Conservation (phyloP, 2,888 invertebrate genomes). For the Brachycybe producta region DNA sequence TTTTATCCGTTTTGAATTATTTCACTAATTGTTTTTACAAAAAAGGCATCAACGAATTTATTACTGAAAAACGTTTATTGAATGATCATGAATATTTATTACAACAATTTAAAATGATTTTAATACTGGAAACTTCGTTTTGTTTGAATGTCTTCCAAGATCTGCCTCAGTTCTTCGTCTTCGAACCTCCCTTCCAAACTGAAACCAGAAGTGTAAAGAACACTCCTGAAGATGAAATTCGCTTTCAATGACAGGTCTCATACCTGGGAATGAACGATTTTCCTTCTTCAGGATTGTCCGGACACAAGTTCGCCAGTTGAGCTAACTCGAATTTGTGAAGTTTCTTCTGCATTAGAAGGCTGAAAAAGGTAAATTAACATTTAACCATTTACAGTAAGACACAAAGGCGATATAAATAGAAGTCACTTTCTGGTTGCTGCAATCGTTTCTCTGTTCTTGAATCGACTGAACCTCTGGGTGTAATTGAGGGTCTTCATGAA, state of each 20-base stretch:
- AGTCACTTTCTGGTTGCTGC: slow-evolving; percentile 88
- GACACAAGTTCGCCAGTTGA: slow-evolving; percentile 93
- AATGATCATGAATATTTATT: no score
- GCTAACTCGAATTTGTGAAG: slow-evolving; percentile 97
- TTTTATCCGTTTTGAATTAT: no score
- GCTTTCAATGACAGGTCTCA: no score
- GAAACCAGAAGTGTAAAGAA: background rate
- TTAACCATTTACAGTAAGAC: no score
- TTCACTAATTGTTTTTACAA: no score
- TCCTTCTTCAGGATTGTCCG: slow-evolving; percentile 95
- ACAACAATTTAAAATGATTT: slow-evolving; percentile 22
- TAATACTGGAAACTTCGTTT: slow-evolving; percentile 95
- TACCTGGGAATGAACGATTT: slow-evolving; percentile 84
- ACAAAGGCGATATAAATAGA: no score
- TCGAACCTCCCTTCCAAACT: slow-evolving; percentile 91
- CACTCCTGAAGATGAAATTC: background rate
- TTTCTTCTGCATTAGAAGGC: slow-evolving; percentile 82
- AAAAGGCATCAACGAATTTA: no score
- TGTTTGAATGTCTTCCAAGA: slow-evolving; percentile 94
- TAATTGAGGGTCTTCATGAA: slow-evolving; percentile 96
- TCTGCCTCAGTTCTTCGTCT: slow-evolving; percentile 92
- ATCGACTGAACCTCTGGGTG: slow-evolving; percentile 88
- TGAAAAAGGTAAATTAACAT: no score
- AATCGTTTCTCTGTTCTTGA: slow-evolving; percentile 97
- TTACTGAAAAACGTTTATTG: no score